Percentiles rank a stretch among this genome's conserved stretches.
Conservation (phyloP, 2,797 vertebrate species). For the Lophura swinhoii region DNA sequence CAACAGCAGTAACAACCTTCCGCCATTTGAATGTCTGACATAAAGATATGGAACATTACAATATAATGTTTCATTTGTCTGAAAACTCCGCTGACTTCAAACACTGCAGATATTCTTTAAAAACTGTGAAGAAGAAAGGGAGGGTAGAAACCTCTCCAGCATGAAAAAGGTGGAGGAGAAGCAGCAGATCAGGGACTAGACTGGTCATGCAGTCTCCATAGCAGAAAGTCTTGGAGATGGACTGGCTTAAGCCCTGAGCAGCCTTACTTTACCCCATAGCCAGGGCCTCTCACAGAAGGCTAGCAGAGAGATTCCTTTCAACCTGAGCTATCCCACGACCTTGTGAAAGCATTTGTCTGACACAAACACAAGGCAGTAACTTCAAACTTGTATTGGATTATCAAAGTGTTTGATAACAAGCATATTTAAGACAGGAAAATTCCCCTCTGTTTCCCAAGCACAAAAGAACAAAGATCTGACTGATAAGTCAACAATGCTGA, state of each 20-base stretch:
- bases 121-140: not conserved
- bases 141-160: not conserved
- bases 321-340: slow-evolving; percentile 23
- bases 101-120: not conserved
- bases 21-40: not conserved
- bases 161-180: not conserved
- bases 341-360: slow-evolving; percentile 22
- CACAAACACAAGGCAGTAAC: not conserved
- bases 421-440: not conserved
- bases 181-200: not conserved
- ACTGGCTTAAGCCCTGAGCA: not conserved
- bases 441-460: not conserved
- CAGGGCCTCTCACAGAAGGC: not conserved
- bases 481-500: not conserved
- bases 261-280: not conserved
- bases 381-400: slow-evolving; percentile 33
- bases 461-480: not conserved
- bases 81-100: not conserved
- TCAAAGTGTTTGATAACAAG: slow-evolving; percentile 23
- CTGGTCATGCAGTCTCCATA: not conserved
- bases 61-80: not conserved
- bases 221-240: not conserved
- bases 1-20: not conserved
- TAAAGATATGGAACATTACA: not conserved
- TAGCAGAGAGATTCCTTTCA: slow-evolving; percentile 28